Evolutionary conservation across 2,113 vertebrate genomes (phyloP).

Genomic region (Crocuta crocuta): DNA sequence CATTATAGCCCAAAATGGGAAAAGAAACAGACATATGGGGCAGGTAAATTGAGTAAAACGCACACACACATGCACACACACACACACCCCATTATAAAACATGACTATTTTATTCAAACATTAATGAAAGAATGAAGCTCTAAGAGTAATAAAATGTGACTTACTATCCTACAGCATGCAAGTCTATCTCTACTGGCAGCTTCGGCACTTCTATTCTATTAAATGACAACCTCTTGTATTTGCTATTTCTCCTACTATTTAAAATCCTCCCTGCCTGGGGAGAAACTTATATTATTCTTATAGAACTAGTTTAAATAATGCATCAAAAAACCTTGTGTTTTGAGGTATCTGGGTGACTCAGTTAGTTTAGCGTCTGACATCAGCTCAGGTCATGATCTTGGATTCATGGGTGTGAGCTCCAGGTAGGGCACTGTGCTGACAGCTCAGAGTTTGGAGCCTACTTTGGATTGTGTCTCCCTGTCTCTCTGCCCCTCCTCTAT

Average conservation of each 20-base stretch:
- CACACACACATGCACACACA: neutral
- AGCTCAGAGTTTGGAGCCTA: no score
- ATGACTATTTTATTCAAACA: constrained; percentile 60
- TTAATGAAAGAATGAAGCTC: neutral
- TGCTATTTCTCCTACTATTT: neutral
- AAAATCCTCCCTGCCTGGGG: neutral
- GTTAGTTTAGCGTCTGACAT: no score
- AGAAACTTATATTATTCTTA: constrained; percentile 12
- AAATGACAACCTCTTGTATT: constrained; percentile 12
- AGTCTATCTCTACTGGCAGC: neutral
- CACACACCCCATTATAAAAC: constrained; percentile 49
- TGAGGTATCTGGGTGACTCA: neutral
- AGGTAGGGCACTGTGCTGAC: no score
- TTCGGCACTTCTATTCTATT: neutral
- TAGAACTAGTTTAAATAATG: neutral
- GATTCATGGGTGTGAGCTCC: no score
- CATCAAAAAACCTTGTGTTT: neutral
- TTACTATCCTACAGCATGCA: constrained; percentile 47
- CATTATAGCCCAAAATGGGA: constrained; percentile 22
- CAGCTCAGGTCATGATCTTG: no score
- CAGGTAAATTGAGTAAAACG: constrained; percentile 75
- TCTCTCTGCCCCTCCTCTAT: no score
- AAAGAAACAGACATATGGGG: constrained; percentile 66
- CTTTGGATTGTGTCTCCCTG: no score
- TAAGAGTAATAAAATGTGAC: constrained; percentile 55